phyloP scores from a whole-genome alignment of 2,888 invertebrate species.

The Metacarcinus magister region DNA sequence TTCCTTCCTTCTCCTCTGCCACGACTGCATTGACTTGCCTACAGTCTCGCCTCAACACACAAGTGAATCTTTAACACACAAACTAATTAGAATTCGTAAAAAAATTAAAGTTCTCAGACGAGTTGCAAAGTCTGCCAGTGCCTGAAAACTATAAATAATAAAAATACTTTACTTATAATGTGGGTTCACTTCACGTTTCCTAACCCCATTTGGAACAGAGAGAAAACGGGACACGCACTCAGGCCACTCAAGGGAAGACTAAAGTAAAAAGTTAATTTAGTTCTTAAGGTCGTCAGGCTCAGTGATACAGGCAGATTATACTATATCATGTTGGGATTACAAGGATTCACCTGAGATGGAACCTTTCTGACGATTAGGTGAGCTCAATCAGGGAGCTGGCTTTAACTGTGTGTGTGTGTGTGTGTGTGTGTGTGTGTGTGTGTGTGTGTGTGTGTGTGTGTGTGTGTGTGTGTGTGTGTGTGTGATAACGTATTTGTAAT shows the following conservation, averaged over 20 bases:
- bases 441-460: neutral
- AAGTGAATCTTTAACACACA: neutral
- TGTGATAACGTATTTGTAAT: neutral
- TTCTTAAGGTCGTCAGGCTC: neutral
- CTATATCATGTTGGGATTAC: slow-evolving; percentile 8
- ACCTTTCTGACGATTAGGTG: neutral
- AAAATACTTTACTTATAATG: neutral
- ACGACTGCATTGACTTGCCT: neutral
- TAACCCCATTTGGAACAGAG: neutral
- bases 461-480: neutral
- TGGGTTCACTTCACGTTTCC: neutral
- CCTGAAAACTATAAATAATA: neutral
- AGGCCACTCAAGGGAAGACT: neutral
- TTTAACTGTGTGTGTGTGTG: neutral
- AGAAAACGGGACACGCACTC: neutral
- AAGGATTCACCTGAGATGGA: slow-evolving; percentile 16
- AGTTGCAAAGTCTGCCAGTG: neutral
- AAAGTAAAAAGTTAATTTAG: slow-evolving; percentile 19
- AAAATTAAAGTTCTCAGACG: neutral
- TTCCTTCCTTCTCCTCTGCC: neutral
- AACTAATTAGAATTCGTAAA: slow-evolving; percentile 5
- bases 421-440: neutral
- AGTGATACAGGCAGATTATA: neutral
- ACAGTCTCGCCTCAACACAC: neutral
- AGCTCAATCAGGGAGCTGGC: neutral